phyloP scores from a whole-genome alignment of 1,140 invertebrate genomes.

The Anastrepha obliqua region DNA sequence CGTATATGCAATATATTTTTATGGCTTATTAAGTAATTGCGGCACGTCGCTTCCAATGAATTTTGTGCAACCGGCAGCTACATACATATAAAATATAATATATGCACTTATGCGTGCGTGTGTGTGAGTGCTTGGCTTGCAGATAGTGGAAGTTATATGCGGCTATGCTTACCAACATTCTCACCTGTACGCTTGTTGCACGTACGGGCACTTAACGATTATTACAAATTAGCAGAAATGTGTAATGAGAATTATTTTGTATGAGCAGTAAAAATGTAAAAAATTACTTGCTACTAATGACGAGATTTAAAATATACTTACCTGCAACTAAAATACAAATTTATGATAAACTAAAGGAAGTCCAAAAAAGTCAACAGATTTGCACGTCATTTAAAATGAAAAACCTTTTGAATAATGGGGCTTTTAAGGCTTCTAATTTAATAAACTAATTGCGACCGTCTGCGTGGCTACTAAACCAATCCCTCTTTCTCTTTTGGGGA shows the following conservation, averaged over 20 bases:
- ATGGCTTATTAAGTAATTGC: slow-evolving; percentile 32
- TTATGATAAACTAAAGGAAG: no score
- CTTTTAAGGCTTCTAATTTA: no score
- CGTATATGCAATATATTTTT: background rate
- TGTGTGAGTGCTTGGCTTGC: background rate
- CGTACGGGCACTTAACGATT: slow-evolving; percentile 43
- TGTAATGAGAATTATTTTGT: background rate
- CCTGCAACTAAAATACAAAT: no score
- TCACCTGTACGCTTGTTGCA: slow-evolving; percentile 33
- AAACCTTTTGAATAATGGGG: no score
- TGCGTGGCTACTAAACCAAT: no score
- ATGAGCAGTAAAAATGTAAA: no score
- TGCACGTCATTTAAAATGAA: no score
- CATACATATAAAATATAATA: background rate
- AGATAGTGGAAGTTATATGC: background rate
- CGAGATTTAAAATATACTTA: no score
- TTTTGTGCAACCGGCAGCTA: background rate
- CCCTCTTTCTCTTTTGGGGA: no score
- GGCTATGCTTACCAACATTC: background rate
- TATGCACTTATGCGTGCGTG: background rate
- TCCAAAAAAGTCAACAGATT: no score
- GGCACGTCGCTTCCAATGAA: slow-evolving; percentile 46
- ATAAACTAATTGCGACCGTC: no score
- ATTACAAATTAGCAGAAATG: slow-evolving; percentile 18
- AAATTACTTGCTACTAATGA: no score